Percentiles rank a stretch among this genome's conserved stretches.
Conservation (phyloP, 2,113 vertebrate genomes). For the Xiphophorus maculatus region DNA sequence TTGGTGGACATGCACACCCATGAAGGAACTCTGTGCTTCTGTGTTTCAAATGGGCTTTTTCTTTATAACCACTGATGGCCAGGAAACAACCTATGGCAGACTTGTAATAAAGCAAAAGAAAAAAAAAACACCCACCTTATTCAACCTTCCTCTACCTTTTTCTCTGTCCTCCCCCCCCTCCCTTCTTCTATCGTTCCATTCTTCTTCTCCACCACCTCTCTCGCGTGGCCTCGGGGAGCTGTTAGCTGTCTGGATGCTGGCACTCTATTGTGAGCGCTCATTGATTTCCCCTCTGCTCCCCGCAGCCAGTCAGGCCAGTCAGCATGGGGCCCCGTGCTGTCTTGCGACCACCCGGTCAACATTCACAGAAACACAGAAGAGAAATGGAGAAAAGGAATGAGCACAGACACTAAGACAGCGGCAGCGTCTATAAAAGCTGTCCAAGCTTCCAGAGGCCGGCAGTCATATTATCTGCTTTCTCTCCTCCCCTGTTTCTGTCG, state of each 20-base stretch:
- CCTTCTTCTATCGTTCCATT: slow-evolving; percentile 42
- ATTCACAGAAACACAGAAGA: slow-evolving; percentile 42
- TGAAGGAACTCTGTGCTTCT: slow-evolving; percentile 15
- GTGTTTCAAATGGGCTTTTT: slow-evolving; percentile 20
- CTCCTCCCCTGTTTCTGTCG: slow-evolving; percentile 40
- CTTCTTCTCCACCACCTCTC: slow-evolving; percentile 55
- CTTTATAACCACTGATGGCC: slow-evolving; percentile 2
- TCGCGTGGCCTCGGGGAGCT: slow-evolving; percentile 81
- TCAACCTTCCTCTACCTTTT: slow-evolving; percentile 22
- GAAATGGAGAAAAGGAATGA: slow-evolving; percentile 36
- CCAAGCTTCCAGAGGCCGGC: slow-evolving; percentile 68
- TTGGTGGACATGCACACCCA: slow-evolving; percentile 42
- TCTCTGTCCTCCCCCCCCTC: slow-evolving; percentile 31
- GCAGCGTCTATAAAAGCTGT: slow-evolving; percentile 60
- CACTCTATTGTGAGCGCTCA: slow-evolving; percentile 82
- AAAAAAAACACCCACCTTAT: slow-evolving; percentile 49
- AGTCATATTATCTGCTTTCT: slow-evolving; percentile 71
- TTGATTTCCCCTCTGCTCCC: slow-evolving; percentile 82
- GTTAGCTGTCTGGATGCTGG: slow-evolving; percentile 82
- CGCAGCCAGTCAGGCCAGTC: slow-evolving; percentile 77
- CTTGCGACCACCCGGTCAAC: slow-evolving; percentile 73
- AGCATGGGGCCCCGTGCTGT: slow-evolving; percentile 78
- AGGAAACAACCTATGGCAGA: slow-evolving; percentile 43
- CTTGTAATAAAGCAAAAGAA: slow-evolving; percentile 37
- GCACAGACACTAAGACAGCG: slow-evolving; percentile 18